Conservation (phyloP, 2,113 vertebrate species). For the Octodon degus region DNA sequence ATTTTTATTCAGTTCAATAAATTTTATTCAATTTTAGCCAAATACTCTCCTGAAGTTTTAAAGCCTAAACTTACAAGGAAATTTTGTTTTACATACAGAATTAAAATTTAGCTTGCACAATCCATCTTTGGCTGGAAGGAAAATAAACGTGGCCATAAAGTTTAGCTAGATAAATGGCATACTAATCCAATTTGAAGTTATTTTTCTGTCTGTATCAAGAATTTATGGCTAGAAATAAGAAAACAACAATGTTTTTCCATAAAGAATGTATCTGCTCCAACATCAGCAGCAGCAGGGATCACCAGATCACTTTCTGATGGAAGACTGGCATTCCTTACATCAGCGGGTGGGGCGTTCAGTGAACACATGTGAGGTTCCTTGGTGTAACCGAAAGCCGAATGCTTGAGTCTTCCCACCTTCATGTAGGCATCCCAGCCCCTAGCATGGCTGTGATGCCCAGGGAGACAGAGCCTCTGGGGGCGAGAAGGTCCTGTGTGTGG, state of each 20-base stretch:
- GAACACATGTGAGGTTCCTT: background rate
- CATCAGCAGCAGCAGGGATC: background rate
- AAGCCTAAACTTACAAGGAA: background rate
- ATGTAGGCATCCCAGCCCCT: background rate
- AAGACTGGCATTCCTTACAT: background rate
- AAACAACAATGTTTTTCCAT: background rate
- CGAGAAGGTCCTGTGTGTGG: background rate
- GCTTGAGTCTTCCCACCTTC: background rate
- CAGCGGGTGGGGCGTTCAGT: background rate
- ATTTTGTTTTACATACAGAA: background rate
- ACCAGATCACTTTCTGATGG: background rate
- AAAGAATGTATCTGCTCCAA: background rate
- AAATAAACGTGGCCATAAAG: background rate
- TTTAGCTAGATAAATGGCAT: background rate
- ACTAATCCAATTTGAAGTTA: background rate
- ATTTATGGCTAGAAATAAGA: background rate
- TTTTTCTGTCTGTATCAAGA: background rate
- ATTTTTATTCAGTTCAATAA: conserved; percentile 31
- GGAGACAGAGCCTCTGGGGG: background rate
- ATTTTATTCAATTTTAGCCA: conserved; percentile 27
- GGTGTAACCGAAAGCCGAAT: background rate
- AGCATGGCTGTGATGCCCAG: background rate
- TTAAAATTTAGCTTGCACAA: background rate
- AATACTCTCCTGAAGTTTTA: background rate
- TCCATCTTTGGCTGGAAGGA: background rate